phyloP scores from a whole-genome alignment of 2,113 vertebrate genomes.

The Cynocephalus volans region DNA sequence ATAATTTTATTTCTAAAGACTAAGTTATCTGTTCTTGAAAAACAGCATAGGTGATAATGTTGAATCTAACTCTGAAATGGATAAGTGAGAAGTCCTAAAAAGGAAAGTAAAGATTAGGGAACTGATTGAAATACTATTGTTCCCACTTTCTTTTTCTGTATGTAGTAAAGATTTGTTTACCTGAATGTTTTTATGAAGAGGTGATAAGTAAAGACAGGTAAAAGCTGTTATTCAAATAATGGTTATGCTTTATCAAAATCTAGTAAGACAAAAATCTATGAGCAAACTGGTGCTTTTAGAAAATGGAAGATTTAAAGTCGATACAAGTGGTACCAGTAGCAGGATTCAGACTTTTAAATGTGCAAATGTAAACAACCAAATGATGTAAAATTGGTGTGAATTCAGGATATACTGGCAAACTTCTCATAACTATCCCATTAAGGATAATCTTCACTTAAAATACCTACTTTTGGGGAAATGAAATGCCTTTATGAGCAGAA shows the following conservation, averaged over 20 bases:
- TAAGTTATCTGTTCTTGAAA: constrained; percentile 40
- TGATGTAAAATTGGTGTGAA: not conserved
- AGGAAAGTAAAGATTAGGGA: not conserved
- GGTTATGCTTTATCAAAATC: not conserved
- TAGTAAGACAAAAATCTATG: not conserved
- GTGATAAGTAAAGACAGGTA: not conserved
- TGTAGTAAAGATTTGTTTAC: not conserved
- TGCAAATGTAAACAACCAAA: not conserved
- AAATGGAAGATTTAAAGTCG: not conserved
- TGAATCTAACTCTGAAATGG: not conserved
- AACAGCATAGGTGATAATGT: not conserved
- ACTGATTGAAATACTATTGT: not conserved
- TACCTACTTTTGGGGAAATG: not conserved
- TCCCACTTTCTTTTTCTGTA: not conserved
- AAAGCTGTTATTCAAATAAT: not conserved
- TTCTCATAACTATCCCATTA: not conserved
- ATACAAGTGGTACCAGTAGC: not conserved
- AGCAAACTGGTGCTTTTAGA: not conserved
- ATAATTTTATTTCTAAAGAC: constrained; percentile 52
- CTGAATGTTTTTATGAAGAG: not conserved
- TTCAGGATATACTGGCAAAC: not conserved
- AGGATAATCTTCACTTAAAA: not conserved
- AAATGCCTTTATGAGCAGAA: not conserved
- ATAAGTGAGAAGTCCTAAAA: not conserved
- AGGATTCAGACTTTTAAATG: not conserved